These are phyloP conservation scores for Thamnaconus septentrionalis DNA, from an alignment of 2,113 vertebrate genomes.

Conservation along the genomic window DNA sequence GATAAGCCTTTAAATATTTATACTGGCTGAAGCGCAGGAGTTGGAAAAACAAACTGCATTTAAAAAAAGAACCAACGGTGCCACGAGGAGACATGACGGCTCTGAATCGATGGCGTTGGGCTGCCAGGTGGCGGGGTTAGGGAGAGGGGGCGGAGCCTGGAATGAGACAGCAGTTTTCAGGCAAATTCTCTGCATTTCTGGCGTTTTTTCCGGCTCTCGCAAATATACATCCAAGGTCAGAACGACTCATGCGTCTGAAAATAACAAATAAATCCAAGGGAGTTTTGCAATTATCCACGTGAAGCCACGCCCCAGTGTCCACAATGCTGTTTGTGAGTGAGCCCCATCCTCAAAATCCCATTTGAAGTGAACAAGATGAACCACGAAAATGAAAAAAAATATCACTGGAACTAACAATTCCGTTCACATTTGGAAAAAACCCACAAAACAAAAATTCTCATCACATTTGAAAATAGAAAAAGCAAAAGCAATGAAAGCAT, in stretches of 20 bases:
- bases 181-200: too few relatives aligned
- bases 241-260: too few relatives aligned
- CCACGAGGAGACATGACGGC: constrained; percentile 39
- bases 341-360: too few relatives aligned
- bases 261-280: too few relatives aligned
- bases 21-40: constrained; percentile 42
- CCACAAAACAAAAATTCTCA: background rate
- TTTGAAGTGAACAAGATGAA: too few relatives aligned
- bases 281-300: too few relatives aligned
- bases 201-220: too few relatives aligned
- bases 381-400: background rate
- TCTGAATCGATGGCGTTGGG: constrained; percentile 13
- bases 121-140: constrained; percentile 8
- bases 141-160: too few relatives aligned
- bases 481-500: constrained; percentile 4
- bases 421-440: constrained; percentile 8
- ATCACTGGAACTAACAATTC: constrained; percentile 1
- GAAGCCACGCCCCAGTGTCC: too few relatives aligned
- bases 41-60: constrained; percentile 22
- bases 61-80: constrained; percentile 13
- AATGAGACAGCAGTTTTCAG: too few relatives aligned
- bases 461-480: constrained; percentile 13
- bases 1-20: constrained; percentile 67
- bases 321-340: too few relatives aligned
- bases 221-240: too few relatives aligned